phyloP scores from a whole-genome alignment of 2,797 vertebrate genomes.

The Prionace glauca region DNA sequence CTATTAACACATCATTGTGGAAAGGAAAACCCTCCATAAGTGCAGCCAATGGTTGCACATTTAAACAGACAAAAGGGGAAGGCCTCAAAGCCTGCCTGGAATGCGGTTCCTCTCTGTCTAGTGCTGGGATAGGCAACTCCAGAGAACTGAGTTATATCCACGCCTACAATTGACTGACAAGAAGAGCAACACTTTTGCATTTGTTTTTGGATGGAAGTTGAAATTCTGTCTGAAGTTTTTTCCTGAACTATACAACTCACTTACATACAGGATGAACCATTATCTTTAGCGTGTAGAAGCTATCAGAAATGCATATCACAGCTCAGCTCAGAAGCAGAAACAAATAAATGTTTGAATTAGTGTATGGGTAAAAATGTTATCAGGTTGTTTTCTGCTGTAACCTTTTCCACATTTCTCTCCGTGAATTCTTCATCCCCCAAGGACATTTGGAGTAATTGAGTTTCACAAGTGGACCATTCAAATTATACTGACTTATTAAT shows the following conservation, averaged over 20 bases:
- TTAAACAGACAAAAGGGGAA: too few species aligned
- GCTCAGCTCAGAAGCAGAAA: neutral
- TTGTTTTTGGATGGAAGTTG: neutral
- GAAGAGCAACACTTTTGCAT: neutral
- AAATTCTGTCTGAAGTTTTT: neutral
- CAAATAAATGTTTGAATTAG: conserved; percentile 6
- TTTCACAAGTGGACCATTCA: conserved; percentile 31
- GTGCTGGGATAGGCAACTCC: too few species aligned
- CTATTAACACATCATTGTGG: too few species aligned
- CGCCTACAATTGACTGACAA: neutral
- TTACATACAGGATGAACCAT: neutral
- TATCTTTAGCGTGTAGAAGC: neutral
- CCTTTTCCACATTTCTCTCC: neutral
- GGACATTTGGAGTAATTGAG: conserved; percentile 29
- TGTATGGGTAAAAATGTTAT: neutral
- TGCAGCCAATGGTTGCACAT: too few species aligned
- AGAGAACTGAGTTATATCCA: too few species aligned
- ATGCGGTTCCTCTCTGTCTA: too few species aligned
- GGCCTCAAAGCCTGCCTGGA: too few species aligned
- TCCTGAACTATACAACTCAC: neutral
- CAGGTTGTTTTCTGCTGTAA: neutral
- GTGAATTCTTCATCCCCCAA: conserved; percentile 18
- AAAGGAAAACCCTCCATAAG: too few species aligned
- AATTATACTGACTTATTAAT: conserved; percentile 18
- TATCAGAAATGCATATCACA: neutral